These are phyloP conservation scores for Amblyjoppa proteus DNA, from an alignment of 2,888 invertebrate species.

Conservation along the genomic window DNA sequence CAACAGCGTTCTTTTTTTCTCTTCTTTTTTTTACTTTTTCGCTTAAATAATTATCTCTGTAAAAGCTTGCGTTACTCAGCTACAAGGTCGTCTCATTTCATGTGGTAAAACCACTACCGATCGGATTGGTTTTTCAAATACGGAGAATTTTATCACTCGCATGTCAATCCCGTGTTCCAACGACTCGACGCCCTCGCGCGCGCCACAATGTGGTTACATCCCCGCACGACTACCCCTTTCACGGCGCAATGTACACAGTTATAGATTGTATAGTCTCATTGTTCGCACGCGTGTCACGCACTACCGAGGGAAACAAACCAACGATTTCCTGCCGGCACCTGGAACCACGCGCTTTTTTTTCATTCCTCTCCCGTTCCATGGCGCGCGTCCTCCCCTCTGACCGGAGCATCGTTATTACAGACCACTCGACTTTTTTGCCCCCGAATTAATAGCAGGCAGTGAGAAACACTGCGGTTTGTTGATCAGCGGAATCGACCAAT, in stretches of 20 bases:
- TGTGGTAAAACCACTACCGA: background rate
- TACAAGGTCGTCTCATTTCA: constrained; percentile 24
- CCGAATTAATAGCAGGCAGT: constrained; percentile 28
- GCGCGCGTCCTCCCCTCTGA: constrained; percentile 39
- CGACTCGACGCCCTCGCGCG: constrained; percentile 16
- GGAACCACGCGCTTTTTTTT: constrained; percentile 76
- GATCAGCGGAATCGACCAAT: constrained; percentile 60
- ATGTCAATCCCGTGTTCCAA: background rate
- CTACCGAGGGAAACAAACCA: constrained; percentile 79
- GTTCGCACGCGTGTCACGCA: constrained; percentile 82
- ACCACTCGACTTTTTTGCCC: constrained; percentile 43
- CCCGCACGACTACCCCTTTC: constrained; percentile 43
- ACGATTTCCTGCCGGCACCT: constrained; percentile 81
- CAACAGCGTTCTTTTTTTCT: constrained; percentile 37
- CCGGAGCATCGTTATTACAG: constrained; percentile 61
- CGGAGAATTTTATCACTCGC: constrained; percentile 42
- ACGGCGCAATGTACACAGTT: constrained; percentile 40
- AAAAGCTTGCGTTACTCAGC: constrained; percentile 11
- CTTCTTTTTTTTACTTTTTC: constrained; percentile 36
- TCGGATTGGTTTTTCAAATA: constrained; percentile 38
- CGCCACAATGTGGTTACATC: constrained; percentile 33
- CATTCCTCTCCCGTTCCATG: constrained; percentile 60
- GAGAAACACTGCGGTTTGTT: constrained; percentile 58
- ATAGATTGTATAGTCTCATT: constrained; percentile 74
- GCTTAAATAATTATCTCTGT: constrained; percentile 15